Evolutionary conservation across 1,140 invertebrate species (phyloP).

Genomic region (Aplysia californica): DNA sequence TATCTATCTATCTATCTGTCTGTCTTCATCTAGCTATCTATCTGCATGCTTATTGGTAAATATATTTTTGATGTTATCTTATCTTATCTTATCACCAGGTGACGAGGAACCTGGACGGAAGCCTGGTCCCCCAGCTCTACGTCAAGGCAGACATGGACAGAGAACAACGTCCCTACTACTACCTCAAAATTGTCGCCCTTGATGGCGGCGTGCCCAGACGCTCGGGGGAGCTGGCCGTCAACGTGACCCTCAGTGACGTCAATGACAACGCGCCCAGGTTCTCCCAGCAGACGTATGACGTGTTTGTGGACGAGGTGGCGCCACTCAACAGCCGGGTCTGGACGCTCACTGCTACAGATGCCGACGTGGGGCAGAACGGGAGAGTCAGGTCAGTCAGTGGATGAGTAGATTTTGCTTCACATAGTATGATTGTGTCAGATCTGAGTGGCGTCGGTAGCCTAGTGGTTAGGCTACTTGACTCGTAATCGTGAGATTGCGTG

Average conservation of each 20-base stretch:
- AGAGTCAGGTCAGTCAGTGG: slow-evolving; percentile 61
- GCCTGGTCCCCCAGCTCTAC: slow-evolving; percentile 30
- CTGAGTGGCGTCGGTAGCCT: no score
- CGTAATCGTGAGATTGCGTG: no score
- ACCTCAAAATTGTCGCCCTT: slow-evolving; percentile 85
- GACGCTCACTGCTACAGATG: slow-evolving; percentile 81
- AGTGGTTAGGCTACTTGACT: no score
- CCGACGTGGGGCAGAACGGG: slow-evolving; percentile 91
- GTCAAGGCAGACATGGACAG: slow-evolving; percentile 79
- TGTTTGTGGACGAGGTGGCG: slow-evolving; percentile 70
- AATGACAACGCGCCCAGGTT: slow-evolving; percentile 93
- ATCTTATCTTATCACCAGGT: no score
- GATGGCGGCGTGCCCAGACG: slow-evolving; percentile 91
- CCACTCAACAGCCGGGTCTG: slow-evolving; percentile 63
- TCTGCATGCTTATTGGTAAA: no score
- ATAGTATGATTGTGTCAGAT: no score
- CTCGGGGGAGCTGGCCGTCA: slow-evolving; percentile 83
- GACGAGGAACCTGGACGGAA: slow-evolving; percentile 27
- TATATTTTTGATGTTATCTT: no score
- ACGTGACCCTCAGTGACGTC: slow-evolving; percentile 82
- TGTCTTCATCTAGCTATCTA: no score
- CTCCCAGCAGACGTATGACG: slow-evolving; percentile 80
- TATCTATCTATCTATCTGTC: no score
- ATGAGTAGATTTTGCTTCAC: no score
- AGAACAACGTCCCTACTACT: slow-evolving; percentile 83